Conservation (phyloP, 2,888 invertebrate genomes). For the Buathra laborator region DNA sequence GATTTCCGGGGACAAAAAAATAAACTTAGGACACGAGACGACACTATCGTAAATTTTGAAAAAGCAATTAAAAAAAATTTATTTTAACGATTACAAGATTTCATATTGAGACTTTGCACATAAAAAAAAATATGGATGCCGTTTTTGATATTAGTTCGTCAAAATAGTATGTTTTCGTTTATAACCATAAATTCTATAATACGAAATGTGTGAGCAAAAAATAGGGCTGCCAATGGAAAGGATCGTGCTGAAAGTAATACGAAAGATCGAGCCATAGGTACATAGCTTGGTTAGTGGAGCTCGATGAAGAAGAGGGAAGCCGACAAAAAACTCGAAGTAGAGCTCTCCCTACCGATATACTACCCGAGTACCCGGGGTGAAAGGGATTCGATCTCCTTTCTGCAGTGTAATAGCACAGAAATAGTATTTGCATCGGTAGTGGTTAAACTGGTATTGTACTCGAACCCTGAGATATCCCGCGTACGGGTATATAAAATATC, state of each 20-base stretch:
- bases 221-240: conserved; percentile 69
- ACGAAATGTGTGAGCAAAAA: conserved; percentile 65
- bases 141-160: no score
- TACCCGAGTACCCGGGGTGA: background rate
- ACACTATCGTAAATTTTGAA: no score
- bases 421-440: background rate
- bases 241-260: background rate
- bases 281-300: background rate
- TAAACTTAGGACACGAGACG: no score
- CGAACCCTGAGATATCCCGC: background rate
- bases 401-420: background rate
- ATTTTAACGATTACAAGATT: no score
- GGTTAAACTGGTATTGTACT: background rate
- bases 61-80: no score
- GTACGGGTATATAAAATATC: conserved; percentile 12
- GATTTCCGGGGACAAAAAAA: no score
- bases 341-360: conserved; percentile 10
- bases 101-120: no score
- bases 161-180: no score
- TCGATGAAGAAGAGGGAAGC: conserved; percentile 1
- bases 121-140: no score
- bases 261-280: background rate
- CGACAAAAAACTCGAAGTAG: background rate
- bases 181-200: background rate
- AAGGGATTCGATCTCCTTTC: conserved; percentile 18